These are phyloP conservation scores for Litocranius walleri DNA, from an alignment of 2,113 vertebrate species.

Conservation along the genomic window DNA sequence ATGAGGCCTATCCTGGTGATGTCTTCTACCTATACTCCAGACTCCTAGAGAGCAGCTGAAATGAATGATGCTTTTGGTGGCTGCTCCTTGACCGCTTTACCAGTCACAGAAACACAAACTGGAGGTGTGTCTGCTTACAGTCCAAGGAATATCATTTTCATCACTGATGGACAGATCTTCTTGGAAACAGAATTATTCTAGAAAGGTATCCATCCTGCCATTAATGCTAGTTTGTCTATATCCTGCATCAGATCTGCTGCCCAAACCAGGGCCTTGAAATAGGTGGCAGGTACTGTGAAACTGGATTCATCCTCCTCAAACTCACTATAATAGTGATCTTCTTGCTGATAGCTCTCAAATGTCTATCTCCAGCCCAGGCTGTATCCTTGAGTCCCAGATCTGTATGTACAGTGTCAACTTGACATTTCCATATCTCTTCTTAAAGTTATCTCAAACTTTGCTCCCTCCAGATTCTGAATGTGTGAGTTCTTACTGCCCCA, in stretches of 20 bases:
- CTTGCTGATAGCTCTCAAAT: background rate
- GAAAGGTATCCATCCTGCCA: constrained; percentile 98
- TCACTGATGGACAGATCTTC: constrained; percentile 99
- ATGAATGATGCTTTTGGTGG: constrained; percentile 97
- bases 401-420: background rate
- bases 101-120: constrained; percentile 97
- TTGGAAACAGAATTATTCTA: constrained; percentile 98
- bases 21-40: constrained; percentile 98
- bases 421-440: background rate
- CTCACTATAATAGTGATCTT: constrained; percentile 55
- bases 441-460: background rate
- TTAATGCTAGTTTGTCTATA: constrained; percentile 98
- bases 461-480: background rate
- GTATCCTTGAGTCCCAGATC: background rate
- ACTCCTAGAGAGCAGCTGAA: constrained; percentile 96
- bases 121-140: constrained; percentile 99
- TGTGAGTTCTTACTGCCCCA: background rate
- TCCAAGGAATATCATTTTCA: constrained; percentile 98
- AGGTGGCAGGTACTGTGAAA: constrained; percentile 99
- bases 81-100: constrained; percentile 93
- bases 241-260: constrained; percentile 98
- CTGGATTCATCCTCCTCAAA: constrained; percentile 66
- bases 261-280: constrained; percentile 96
- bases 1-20: constrained; percentile 97
- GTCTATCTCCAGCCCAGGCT: background rate